Evolutionary conservation across 2,113 vertebrate genomes (phyloP).

Genomic region (Boulengeromyrus knoepffleri): DNA sequence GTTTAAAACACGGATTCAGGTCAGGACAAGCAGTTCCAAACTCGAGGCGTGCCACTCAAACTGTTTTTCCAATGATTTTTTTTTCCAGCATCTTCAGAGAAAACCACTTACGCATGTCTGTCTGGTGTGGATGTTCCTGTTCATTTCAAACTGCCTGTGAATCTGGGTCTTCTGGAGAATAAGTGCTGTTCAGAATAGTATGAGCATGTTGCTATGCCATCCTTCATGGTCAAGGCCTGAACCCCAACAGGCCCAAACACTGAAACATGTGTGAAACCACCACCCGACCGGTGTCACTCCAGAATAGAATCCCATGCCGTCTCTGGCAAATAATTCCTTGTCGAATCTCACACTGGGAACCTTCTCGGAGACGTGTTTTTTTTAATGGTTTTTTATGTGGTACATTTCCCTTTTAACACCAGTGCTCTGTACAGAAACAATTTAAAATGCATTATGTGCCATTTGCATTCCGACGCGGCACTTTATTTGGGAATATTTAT

Average conservation of each 20-base stretch:
- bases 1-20: not conserved
- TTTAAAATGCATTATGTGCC: constrained; percentile 19
- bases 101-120: not conserved
- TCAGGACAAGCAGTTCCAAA: not conserved
- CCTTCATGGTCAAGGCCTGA: not conserved
- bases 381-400: constrained; percentile 10
- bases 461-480: constrained; percentile 15
- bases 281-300: not conserved
- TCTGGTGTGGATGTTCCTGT: not conserved
- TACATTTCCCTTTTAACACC: constrained; percentile 13
- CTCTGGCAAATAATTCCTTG: not conserved
- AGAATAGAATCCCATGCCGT: not conserved
- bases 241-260: not conserved
- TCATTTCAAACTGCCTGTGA: not conserved
- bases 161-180: not conserved
- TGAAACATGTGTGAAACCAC: not conserved
- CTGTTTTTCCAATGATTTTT: not conserved
- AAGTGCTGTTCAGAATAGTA: not conserved
- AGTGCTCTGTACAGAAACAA: not conserved
- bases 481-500: constrained; percentile 19
- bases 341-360: not conserved
- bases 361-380: not conserved
- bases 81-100: not conserved
- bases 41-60: not conserved
- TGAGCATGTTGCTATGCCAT: not conserved